Evolutionary conservation across 2,797 vertebrate species (phyloP), one percentile per base, ranked within the genome.

Genomic region (Bryconaethiops microstoma): DNA sequence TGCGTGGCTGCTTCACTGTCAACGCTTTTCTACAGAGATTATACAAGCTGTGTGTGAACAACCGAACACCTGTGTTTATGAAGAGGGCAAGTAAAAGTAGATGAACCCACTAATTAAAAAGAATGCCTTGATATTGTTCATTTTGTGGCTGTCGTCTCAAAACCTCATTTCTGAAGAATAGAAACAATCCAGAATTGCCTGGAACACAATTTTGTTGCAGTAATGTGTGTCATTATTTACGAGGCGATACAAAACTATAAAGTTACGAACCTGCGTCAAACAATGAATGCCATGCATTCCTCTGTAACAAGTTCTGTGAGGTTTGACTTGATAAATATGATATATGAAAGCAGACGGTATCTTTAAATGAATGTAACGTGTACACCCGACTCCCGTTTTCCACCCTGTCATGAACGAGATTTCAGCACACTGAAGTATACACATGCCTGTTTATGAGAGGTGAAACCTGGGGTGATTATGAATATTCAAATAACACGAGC

Each of bases 401-500:
- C 12, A 71, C 54, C 45, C 72, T 63, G 19, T 65, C 59, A 74
- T 52, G 70, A 57, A 67, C 42, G 74, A 79, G 78, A 65, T 81
- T 73, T 78, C 29, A 65, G 79, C 75, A 72, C 65, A 81, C 72
- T 69, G 59, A 82, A 81, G 63, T 72, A 80, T 76, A 80, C 19
- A 74, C 78, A 76, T 62, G 67, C 82, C 77, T 82, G 79, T 81
- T 83, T 85, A 52, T 62, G 65, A 84, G 77, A 87, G 84, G 83
- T 83, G 82, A 84, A 82, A 86, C 64, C 71, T 75, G 54, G 77
- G 81, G 77, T 85, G 76, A 75, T 84, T 83, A 86, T 88, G 83
- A 86, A 85, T 87, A 87, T 87, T 83, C 82, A 88, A 83, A 88
- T 82, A 81, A 84, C 64, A 82, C 76, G 71, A 60, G 75, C 75